Evolutionary conservation across 30 jellyfish, hydroid and myxozoan species (phyloP), one percentile per base, ranked within the genome.

Genomic region (Hydractinia symbiolongicarpus): DNA sequence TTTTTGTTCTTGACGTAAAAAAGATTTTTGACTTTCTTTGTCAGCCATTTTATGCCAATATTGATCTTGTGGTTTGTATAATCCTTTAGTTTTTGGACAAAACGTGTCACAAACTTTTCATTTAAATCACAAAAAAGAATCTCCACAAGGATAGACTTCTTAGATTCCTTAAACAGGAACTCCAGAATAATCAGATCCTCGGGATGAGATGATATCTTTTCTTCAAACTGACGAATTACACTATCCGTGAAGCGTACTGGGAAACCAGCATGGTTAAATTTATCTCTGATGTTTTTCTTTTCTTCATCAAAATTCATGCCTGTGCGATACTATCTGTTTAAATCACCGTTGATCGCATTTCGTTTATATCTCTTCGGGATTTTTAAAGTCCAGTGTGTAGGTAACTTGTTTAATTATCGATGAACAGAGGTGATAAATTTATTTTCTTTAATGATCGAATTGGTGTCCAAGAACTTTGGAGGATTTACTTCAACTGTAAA

Each of bases 321-420:
- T 10, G n/a, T 57, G 13, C n/a, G 10, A 9, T 57, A 57, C 68
- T 10, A 10, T n/a, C 68, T 57, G n/a, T 57, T 10, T n/a, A 57
- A n/a, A 57, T 57, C 68, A 57, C n/a, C n/a, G n/a, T n/a, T n/a
- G n/a, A n/a, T n/a, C n/a, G n/a, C n/a, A n/a, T n/a, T n/a, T n/a
- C n/a, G n/a, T n/a, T n/a, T n/a, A n/a, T n/a, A n/a, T n/a, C n/a
- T n/a, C n/a, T n/a, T n/a, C n/a, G n/a, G n/a, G 68, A 57, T 57
- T 57, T 57, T 57, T 57, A n/a, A 57, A 10, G 68, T 57, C 68
- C n/a, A 57, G n/a, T 57, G 68, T 57, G n/a, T n/a, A 57, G 68
- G n/a, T n/a, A n/a, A n/a, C n/a, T n/a, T n/a, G n/a, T n/a, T n/a
- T n/a, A n/a, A n/a, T n/a, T n/a, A n/a, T n/a, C n/a, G n/a, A n/a